Conservation (phyloP, 1,140 invertebrate species). For the Apis cerana region DNA sequence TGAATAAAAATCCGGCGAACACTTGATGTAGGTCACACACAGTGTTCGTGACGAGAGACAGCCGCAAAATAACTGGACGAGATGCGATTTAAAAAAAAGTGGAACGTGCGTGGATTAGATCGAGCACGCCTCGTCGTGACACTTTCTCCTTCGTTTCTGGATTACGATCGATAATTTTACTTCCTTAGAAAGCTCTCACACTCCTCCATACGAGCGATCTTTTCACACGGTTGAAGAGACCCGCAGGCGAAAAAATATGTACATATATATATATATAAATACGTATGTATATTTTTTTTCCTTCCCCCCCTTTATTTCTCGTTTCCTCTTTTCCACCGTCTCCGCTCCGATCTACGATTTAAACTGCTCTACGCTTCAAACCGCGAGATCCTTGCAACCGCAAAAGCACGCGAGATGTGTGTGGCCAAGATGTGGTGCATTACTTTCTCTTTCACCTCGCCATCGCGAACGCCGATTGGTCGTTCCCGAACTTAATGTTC, state of each 20-base stretch:
- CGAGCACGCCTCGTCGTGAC: constrained; percentile 30
- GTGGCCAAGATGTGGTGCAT: constrained; percentile 17
- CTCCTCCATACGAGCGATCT: background rate
- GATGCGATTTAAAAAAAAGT: constrained; percentile 16
- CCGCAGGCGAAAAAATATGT: no score
- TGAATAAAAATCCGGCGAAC: background rate
- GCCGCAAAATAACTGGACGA: background rate
- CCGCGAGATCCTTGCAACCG: constrained; percentile 12
- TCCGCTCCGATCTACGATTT: background rate
- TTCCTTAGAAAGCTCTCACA: constrained; percentile 52
- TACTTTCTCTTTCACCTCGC: constrained; percentile 60
- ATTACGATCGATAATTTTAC: constrained; percentile 31
- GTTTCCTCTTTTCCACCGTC: background rate
- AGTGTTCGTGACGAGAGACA: background rate
- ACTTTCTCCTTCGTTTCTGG: constrained; percentile 56
- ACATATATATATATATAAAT: background rate
- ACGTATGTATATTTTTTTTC: background rate
- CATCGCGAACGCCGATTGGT: constrained; percentile 18
- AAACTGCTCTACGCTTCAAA: constrained; percentile 18
- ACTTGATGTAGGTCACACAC: background rate
- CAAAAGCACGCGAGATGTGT: constrained; percentile 8
- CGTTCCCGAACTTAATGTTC: background rate
- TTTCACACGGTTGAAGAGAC: background rate
- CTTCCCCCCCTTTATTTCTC: no score
- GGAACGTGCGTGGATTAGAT: constrained; percentile 37